Evolutionary conservation across 2,888 invertebrate genomes (phyloP), one percentile per base, ranked within the genome.

Genomic region (Eristalis pertinax): DNA sequence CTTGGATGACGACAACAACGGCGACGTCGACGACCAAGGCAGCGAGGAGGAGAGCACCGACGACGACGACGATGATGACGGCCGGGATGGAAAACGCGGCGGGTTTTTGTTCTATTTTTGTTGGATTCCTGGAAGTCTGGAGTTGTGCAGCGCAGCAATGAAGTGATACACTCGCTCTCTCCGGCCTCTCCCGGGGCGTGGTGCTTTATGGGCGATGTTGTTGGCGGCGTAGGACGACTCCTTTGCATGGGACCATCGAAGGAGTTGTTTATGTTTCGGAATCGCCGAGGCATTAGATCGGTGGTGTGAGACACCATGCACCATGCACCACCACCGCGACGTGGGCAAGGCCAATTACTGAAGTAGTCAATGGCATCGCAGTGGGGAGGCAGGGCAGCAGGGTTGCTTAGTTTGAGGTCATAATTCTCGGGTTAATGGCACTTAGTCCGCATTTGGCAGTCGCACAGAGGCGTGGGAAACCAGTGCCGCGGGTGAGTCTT

Each of bases 41-140:
- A 65, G 32, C 60, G 60, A 77, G 22, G 13, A 63, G 69, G 43
- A 70, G 56, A 22, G 68, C 68, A 13, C 41, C 60, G 67, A 58
- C 41, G 72, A 73, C 38, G 74, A 32, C 19, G 65, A 50, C 24
- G 68, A 58, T 26, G 77, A 11, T 65, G 19, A 35, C 22, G 35
- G 13, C 22, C n/a, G 50, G 75, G 76, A 41, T 84, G 29, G 56
- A 50, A 38, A 65, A 35, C 67, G 41, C 32, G 35, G 1, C 22
- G 29, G 63, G 64, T 67, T 75, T n/a, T 60, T 32, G 70, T 77
- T 81, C 73, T 77, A 77, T 77, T 85, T 85, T 73, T 11, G 78
- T 67, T 85, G 58, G 76, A 76, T 81, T 81, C 68, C 72, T 81
- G 76, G 84, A 76, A 81, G 80, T 58, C 75, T 41, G 38, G 50